These are phyloP conservation scores for Vesta saturnalis DNA, from an alignment of 2,888 invertebrate genomes.

Conservation along the genomic window DNA sequence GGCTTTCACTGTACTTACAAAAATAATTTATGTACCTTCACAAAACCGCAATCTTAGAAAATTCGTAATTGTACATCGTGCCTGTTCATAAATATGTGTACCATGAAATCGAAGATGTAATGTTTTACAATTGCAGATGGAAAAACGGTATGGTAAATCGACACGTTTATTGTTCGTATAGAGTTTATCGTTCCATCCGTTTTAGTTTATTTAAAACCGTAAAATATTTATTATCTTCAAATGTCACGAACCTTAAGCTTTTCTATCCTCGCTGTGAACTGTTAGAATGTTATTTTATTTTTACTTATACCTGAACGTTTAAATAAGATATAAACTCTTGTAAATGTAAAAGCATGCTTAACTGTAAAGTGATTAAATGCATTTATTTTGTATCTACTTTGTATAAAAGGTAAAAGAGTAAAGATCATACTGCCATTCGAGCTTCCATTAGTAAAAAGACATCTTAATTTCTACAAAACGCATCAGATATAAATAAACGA, in stretches of 20 bases:
- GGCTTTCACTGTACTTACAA: background rate
- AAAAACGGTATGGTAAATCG: background rate
- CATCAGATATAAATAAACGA: no score
- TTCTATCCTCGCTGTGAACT: no score
- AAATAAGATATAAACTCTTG: no score
- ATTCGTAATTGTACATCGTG: background rate
- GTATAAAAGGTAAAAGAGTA: no score
- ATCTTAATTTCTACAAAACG: no score
- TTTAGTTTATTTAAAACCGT: background rate
- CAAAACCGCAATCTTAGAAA: no score
- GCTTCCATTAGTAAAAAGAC: no score
- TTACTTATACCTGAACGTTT: background rate
- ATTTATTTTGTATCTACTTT: background rate
- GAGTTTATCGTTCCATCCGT: background rate
- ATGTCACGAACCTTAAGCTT: constrained; percentile 1
- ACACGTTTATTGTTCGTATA: background rate
- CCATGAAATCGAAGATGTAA: no score
- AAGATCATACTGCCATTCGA: no score
- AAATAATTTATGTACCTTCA: no score
- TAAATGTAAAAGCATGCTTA: constrained; percentile 1
- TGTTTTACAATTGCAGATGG: no score
- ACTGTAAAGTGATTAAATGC: background rate
- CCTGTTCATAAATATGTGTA: background rate
- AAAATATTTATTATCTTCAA: background rate
- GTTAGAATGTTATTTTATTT: background rate